Evolutionary conservation across 2,888 invertebrate species (phyloP), one percentile per base, ranked within the genome.

Genomic region (Apamea sordens): DNA sequence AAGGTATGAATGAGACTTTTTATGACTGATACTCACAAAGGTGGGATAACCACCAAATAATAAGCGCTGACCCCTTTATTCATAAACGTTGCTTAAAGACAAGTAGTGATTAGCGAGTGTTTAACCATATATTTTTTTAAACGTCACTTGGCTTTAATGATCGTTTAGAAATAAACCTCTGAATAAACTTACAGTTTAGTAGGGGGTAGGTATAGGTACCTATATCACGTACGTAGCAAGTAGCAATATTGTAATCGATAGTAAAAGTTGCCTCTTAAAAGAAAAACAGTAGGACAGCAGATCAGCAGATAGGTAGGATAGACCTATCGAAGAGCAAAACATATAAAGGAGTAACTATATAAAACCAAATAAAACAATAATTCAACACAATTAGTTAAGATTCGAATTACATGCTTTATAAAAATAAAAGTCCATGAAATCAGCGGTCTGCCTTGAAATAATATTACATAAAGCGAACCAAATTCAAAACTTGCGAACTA

Each of bases 1-100:
- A 10, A 70, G 53, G 44, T 83, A 53, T 70, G 61, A 63, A 65
- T 72, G 0, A 59, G n/a, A 32, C n/a, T 70, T 70, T 78, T 78
- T 36, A 47, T 73, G 44, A 72, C 44, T 10, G 10, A 47, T 69
- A 69, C 7, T 32, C 8, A 64, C 13, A 61, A 69, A 63, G 59
- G 7, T 18, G 24, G 11, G 2, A 32, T 3, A 21, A 8, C 1
- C 7, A 59, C 1, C 10, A 69, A 73, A 64, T 28, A 36, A 64
- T 18, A 1, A 53, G 50, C 21, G 18, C 53, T 21, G 24, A 24
- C 24, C 24, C 10, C 11, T 24, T 56, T n/a, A 11, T n/a, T 21
- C 50, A 50, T 21, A 50, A 50, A 50, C 21, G 2, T 56, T 24
- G 10, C 24, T 53, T 53, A 3, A 53, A 24, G 24, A n/a, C n/a